Percentiles rank a stretch among this genome's conserved stretches.
Conservation (phyloP, 2,113 vertebrate genomes). For the Coreoperca whiteheadi region DNA sequence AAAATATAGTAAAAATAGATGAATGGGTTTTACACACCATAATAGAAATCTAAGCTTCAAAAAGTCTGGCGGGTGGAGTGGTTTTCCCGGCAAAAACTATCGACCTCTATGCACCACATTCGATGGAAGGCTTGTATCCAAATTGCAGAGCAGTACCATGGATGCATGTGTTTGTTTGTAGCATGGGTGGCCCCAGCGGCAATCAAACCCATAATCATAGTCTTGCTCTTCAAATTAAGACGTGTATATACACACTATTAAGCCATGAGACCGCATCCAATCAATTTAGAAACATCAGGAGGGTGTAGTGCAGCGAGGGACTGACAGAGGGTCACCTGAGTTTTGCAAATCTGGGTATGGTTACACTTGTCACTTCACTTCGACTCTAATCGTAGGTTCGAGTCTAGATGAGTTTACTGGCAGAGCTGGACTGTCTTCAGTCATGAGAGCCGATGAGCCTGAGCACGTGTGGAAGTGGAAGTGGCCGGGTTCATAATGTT, state of each 20-base stretch:
- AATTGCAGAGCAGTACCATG: constrained; percentile 45
- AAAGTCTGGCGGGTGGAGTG: constrained; percentile 50
- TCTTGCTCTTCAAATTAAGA: constrained; percentile 67
- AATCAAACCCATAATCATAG: constrained; percentile 74
- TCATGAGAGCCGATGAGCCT: neutral
- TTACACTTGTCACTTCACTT: constrained; percentile 49
- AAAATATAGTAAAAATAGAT: constrained; percentile 75
- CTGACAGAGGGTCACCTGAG: constrained; percentile 51
- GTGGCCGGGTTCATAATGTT: constrained; percentile 19
- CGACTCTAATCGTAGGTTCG: constrained; percentile 6
- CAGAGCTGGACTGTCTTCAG: constrained; percentile 7
- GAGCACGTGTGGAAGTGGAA: constrained; percentile 56
- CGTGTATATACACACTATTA: constrained; percentile 69
- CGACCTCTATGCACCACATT: constrained; percentile 62
- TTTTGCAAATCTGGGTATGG: constrained; percentile 32
- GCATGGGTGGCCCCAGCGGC: constrained; percentile 73
- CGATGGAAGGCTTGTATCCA: constrained; percentile 71
- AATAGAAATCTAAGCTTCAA: constrained; percentile 76
- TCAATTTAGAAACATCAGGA: constrained; percentile 55
- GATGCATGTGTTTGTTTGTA: constrained; percentile 73
- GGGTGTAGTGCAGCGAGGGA: constrained; percentile 30
- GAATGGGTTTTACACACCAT: constrained; percentile 66
- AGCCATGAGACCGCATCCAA: constrained; percentile 60
- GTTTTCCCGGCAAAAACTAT: constrained; percentile 78
- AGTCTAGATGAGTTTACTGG: constrained; percentile 36